Conservation (phyloP, 2,888 invertebrate genomes). For the Tachina grossa region DNA sequence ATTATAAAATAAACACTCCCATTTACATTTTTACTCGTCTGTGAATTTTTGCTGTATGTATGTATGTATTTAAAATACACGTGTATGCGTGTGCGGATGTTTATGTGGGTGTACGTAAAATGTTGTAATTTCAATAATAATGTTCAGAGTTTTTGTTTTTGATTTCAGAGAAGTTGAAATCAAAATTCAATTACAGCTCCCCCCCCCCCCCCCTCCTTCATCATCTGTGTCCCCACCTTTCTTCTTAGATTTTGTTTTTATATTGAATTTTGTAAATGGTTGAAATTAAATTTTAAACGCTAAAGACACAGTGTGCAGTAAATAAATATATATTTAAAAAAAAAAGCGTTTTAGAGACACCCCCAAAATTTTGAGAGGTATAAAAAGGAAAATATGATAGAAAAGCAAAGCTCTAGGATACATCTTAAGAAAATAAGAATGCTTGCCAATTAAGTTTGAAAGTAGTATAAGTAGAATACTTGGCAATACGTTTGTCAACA, state of each 20-base stretch:
- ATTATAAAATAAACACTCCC: too few relatives aligned
- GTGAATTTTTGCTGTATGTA: too few relatives aligned
- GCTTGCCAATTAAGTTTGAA: not conserved
- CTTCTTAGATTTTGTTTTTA: not conserved
- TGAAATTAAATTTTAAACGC: conserved; percentile 52
- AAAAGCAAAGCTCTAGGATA: conserved; percentile 20
- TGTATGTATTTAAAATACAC: not conserved
- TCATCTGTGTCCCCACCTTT: not conserved
- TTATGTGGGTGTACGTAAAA: conserved; percentile 1
- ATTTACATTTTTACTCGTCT: too few relatives aligned
- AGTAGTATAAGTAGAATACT: too few relatives aligned
- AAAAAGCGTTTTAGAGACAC: conserved; percentile 12
- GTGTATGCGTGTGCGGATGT: not conserved
- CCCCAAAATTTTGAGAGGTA: not conserved
- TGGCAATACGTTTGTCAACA: too few relatives aligned
- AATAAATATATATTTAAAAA: not conserved
- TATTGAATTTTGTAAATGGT: conserved; percentile 30
- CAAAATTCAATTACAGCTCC: conserved; percentile 80
- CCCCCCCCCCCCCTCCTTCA: conserved; percentile 7
- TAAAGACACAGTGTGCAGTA: conserved; percentile 36
- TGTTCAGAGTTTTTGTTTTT: conserved; percentile 69
- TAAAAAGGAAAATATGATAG: not conserved
- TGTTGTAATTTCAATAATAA: conserved; percentile 64
- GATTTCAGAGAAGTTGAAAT: conserved; percentile 80
- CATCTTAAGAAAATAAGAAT: conserved; percentile 21